A percentile compares a stretch with the other conserved stretches of the same genome.
Conservation (phyloP, 1,140 invertebrate species). For the Aphaenogaster floridana region DNA sequence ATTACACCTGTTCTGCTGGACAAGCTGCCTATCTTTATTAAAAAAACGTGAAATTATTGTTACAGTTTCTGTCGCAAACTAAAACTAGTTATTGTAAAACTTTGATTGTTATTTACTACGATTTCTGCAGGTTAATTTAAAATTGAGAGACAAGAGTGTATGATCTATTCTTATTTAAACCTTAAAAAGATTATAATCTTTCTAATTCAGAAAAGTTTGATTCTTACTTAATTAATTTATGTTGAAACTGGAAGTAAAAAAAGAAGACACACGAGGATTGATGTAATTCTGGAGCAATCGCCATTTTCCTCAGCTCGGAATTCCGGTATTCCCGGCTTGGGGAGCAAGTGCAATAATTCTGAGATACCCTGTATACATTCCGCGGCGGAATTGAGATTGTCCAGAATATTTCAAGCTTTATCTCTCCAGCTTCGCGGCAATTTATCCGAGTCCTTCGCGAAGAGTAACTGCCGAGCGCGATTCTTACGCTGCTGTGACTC, state of each 20-base stretch:
- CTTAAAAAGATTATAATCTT: not conserved
- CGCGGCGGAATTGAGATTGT: conserved; percentile 60
- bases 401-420: conserved; percentile 62
- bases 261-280: not conserved
- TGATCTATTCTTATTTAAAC: not conserved
- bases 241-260: not conserved
- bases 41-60: not conserved
- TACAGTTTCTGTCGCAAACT: not conserved
- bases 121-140: not conserved
- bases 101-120: not conserved
- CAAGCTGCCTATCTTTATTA: not conserved
- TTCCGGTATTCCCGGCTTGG: not conserved
- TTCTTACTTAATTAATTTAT: not conserved
- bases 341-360: conserved; percentile 57
- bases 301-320: conserved; percentile 12
- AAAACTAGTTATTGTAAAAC: not conserved
- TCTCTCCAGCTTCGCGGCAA: conserved; percentile 53
- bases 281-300: conserved; percentile 34
- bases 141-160: not conserved
- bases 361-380: conserved; percentile 48
- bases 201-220: not conserved
- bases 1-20: not conserved
- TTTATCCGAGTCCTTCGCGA: conserved; percentile 47
- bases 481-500: conserved; percentile 51
- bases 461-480: conserved; percentile 48